Evolutionary conservation across 1,140 invertebrate genomes (phyloP).

Genomic region (Cecropterus lyciades): DNA sequence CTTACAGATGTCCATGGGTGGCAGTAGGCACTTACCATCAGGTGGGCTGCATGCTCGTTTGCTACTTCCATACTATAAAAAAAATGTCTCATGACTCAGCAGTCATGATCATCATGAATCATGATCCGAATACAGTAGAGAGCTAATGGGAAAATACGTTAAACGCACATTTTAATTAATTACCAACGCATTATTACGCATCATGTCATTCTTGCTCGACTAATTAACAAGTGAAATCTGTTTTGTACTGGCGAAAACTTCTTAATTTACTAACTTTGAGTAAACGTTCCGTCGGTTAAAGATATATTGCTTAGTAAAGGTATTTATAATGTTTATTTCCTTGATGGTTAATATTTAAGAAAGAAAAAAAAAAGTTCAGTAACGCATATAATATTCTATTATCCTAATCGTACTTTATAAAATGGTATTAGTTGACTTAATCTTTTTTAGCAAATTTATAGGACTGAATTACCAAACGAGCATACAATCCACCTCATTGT

Average conservation of each 20-base stretch:
- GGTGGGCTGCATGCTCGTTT: too few relatives aligned
- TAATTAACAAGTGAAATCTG: slow-evolving; percentile 14
- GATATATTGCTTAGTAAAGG: not conserved
- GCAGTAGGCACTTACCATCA: too few relatives aligned
- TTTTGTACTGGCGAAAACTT: not conserved
- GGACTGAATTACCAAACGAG: too few relatives aligned
- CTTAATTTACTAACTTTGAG: not conserved
- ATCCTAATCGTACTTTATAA: too few relatives aligned
- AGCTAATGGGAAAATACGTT: not conserved
- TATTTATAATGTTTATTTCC: not conserved
- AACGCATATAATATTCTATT: not conserved
- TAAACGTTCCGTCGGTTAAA: not conserved
- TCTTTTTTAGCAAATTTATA: too few relatives aligned
- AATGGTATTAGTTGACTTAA: too few relatives aligned
- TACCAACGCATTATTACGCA: not conserved
- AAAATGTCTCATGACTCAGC: too few relatives aligned
- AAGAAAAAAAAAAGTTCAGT: not conserved
- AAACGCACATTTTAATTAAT: not conserved
- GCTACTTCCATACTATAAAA: too few relatives aligned
- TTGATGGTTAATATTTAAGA: not conserved
- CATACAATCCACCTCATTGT: too few relatives aligned
- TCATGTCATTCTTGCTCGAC: not conserved
- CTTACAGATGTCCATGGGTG: too few relatives aligned
- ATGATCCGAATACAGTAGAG: not conserved
- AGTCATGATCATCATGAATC: too few relatives aligned